Conservation (phyloP, 2,113 vertebrate genomes). For the Leuciscus idus region DNA sequence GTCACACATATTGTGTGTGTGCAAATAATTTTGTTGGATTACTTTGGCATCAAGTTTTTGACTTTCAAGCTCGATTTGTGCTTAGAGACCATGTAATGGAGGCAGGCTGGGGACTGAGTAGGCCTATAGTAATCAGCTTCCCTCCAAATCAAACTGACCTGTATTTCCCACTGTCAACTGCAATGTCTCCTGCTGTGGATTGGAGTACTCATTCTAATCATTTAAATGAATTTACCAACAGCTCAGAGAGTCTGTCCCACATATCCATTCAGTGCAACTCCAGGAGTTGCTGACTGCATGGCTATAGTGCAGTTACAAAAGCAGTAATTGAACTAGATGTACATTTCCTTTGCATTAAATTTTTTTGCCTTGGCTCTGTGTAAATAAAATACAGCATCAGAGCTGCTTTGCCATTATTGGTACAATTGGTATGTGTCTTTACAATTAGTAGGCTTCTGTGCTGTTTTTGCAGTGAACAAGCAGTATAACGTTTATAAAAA, state of each 20-base stretch:
- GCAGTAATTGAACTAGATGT: neutral
- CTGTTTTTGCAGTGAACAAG: neutral
- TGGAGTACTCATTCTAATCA: neutral
- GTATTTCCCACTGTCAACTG: constrained; percentile 13
- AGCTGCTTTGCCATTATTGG: neutral
- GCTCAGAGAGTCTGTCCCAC: neutral
- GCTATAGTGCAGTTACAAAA: neutral
- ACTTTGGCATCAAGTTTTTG: neutral
- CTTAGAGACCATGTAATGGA: constrained; percentile 2
- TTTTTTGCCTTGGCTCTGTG: neutral
- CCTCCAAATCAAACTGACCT: constrained; percentile 4
- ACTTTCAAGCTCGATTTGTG: neutral
- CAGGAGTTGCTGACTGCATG: neutral
- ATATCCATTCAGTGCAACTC: constrained; percentile 2
- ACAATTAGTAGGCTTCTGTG: neutral
- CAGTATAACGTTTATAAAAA: neutral
- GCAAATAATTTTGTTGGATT: neutral
- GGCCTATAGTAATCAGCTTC: constrained; percentile 12
- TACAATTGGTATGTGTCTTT: neutral
- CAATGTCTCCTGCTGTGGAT: neutral
- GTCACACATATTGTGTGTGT: neutral
- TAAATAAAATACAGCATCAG: neutral
- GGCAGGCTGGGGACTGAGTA: neutral
- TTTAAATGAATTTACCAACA: constrained; percentile 1
- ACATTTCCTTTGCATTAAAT: neutral